Base-by-base conservation (phyloP, 53 echinoderm and acorn worm species). In the Hippasteria phrygiana region DNA sequence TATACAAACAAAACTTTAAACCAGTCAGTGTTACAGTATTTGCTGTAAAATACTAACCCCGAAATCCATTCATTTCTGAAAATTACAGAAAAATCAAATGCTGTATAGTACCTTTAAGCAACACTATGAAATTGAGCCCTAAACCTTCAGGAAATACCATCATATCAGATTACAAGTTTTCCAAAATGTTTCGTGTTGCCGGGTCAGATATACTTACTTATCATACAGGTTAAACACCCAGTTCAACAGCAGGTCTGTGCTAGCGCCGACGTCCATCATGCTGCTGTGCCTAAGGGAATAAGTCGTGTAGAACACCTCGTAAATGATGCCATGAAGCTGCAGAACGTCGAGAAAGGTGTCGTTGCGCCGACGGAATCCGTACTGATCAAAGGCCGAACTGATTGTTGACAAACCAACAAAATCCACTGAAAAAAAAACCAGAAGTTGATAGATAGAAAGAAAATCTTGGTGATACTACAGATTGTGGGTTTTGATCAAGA, bases 171-270 rank as follows among this genome's bases (percentile, higher is more conserved):
- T n/a, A n/a, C n/a, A n/a, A n/a, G n/a, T n/a, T n/a, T n/a, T n/a
- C n/a, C n/a, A n/a, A n/a, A n/a, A n/a, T n/a, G n/a, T n/a, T n/a
- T n/a, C n/a, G n/a, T n/a, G n/a, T n/a, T n/a, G n/a, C n/a, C n/a
- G n/a, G n/a, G 28, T 35, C 20, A 22, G 42, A 45, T 18, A 64
- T 37, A 80, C 89, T 93, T 71, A 97, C 97, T 71, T 89, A 75
- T 97, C 97, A 92, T 90, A 97, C 0, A 97, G 83, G 62, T 97
- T 97, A 0, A 95, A 93, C 40, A 93, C 90, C 97, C 97, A 97
- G 87, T 95, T 97, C 6, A 94, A 62, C 35, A 97, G 65, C 7
- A 95, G 83, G 70, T 97, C 97, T 27, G 90, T 84, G 64, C 91
- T 89, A 22, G 69, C 54, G n/a, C 77, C 73, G 12, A 95, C 86